Evolutionary conservation across 2,888 invertebrate species (phyloP), one percentile per base, ranked within the genome.

Genomic region (Macroteleia sp.): DNA sequence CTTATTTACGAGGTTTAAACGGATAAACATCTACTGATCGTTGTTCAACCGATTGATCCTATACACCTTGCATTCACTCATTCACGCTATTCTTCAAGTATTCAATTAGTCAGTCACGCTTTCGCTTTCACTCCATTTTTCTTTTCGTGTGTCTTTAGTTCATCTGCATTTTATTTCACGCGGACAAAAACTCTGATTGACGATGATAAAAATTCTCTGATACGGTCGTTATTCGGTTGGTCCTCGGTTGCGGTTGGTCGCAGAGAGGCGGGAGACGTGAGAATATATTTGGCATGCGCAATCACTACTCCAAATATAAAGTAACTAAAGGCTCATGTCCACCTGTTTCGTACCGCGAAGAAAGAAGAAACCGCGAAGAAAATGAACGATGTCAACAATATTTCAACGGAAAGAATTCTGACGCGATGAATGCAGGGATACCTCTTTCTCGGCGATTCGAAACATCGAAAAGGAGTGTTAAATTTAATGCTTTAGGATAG

Each of bases 251-350:
- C 88, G 88, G 87, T 86, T 89, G 85, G 83, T 90, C 87, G 89
- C 88, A 89, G 88, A 89, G 88, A 90, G 90, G 88, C 91, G 91
- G 91, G 91, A 91, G 91, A 91, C 87, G 91, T 91, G 91, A 91
- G 91, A 91, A 91, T 90, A 88, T 89, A 81, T 82, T 87, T 88
- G 86, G 89, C 91, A 91, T 91, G 91, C 91, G 87, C 91, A 91
- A 90, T 88, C 91, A 91, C 91, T 91, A 91, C 91, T 90, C 88
- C 89, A 91, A 91, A 89, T 90, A 90, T 90, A 85, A 89, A 89
- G 85, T 88, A 88, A 88, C 89, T 91, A 89, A 89, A 88, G 89
- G 87, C 88, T 88, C 88, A 89, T 89, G 87, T 90, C 87, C 88
- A 89, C 86, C 82, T 83, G 84, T 85, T 84, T 84, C 85, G 85